These are phyloP conservation scores for Hycleus phaleratus DNA, from an alignment of 1,140 invertebrate genomes.

Conservation along the genomic window DNA sequence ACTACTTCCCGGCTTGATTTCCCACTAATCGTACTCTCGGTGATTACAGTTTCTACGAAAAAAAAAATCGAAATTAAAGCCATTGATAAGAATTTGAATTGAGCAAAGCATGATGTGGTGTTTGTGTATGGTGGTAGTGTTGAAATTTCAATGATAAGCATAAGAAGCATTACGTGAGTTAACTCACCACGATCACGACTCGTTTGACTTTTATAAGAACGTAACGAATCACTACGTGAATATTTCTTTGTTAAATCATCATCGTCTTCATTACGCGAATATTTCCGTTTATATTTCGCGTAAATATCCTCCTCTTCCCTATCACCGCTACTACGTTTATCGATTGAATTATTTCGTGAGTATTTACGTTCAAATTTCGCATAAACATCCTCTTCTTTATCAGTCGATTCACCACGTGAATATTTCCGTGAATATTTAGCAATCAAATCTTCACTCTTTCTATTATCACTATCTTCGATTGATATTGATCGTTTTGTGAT, in stretches of 20 bases:
- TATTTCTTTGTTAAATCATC: constrained; percentile 27
- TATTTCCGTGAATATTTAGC: neutral
- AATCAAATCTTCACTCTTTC: neutral
- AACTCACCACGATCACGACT: constrained; percentile 15
- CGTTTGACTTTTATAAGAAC: too few species aligned
- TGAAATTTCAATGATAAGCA: neutral
- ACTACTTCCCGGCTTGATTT: neutral
- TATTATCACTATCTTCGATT: constrained; percentile 19
- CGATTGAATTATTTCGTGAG: constrained; percentile 20
- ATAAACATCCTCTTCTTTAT: constrained; percentile 48
- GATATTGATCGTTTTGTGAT: constrained; percentile 23
- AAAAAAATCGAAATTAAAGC: neutral
- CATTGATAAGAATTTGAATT: too few species aligned
- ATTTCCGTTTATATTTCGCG: constrained; percentile 34
- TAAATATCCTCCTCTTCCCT: constrained; percentile 31
- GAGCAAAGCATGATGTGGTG: too few species aligned
- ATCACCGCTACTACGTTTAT: constrained; percentile 26
- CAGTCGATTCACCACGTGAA: constrained; percentile 32
- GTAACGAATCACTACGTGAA: constrained; percentile 21
- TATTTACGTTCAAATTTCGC: constrained; percentile 40
- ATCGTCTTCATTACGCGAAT: constrained; percentile 24
- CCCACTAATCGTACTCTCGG: neutral
- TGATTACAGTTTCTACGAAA: constrained; percentile 6
- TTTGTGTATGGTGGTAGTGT: neutral
- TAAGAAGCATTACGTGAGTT: constrained; percentile 1